Evolutionary conservation across 2,888 invertebrate genomes (phyloP).

Genomic region (Spicauda simplicius): DNA sequence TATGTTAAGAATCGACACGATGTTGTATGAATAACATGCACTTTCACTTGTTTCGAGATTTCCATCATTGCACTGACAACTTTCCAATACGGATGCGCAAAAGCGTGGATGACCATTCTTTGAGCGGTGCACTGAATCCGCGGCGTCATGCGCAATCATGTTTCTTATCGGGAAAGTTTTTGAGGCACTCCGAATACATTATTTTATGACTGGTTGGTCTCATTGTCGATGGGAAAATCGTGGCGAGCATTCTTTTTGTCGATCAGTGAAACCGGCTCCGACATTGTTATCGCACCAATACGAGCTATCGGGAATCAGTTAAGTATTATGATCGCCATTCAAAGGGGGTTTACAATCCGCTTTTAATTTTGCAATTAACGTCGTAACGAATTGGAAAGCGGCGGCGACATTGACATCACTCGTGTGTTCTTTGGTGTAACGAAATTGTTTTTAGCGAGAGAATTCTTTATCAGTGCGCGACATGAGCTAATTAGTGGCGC

Average conservation of each 20-base stretch:
- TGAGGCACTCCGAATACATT: slow-evolving; percentile 27
- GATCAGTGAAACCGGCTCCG: slow-evolving; percentile 41
- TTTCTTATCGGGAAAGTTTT: slow-evolving; percentile 63
- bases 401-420: slow-evolving; percentile 33
- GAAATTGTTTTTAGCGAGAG: slow-evolving; percentile 31
- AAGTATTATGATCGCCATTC: slow-evolving; percentile 39
- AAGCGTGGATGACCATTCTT: slow-evolving; percentile 57
- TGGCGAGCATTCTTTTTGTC: slow-evolving; percentile 37
- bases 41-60: slow-evolving; percentile 65
- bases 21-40: slow-evolving; percentile 47
- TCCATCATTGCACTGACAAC: slow-evolving; percentile 72
- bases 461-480: slow-evolving; percentile 36
- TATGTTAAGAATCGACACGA: slow-evolving; percentile 43
- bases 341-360: slow-evolving; percentile 20
- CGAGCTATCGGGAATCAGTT: slow-evolving; percentile 38
- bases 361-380: slow-evolving; percentile 33
- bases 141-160: slow-evolving; percentile 69
- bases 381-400: slow-evolving; percentile 34
- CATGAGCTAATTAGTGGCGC: slow-evolving; percentile 30
- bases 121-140: slow-evolving; percentile 51
- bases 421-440: slow-evolving; percentile 26
- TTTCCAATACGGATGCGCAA: slow-evolving; percentile 75
- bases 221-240: slow-evolving; percentile 41
- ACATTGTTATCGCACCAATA: slow-evolving; percentile 40
- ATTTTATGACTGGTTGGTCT: slow-evolving; percentile 17